phyloP scores from a whole-genome alignment of 1,140 invertebrate species.

The Zaprionus inermis region DNA sequence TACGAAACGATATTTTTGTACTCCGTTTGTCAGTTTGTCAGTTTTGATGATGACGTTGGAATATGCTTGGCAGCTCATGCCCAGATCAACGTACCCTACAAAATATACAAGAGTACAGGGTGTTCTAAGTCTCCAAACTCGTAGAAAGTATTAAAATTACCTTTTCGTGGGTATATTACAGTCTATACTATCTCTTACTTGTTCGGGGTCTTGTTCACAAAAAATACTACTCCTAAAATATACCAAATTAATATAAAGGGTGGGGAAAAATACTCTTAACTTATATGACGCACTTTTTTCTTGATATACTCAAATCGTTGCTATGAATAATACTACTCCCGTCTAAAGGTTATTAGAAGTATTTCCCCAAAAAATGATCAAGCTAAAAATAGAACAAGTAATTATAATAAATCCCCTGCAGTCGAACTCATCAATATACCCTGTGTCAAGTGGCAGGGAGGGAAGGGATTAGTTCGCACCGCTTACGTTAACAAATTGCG shows the following conservation, averaged over 20 bases:
- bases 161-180: too few species aligned
- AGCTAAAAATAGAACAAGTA: constrained; percentile 67
- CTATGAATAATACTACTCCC: too few species aligned
- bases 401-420: constrained; percentile 69
- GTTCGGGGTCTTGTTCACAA: too few species aligned
- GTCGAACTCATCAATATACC: constrained; percentile 64
- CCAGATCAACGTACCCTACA: constrained; percentile 30
- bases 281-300: too few species aligned
- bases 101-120: background rate
- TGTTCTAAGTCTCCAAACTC: background rate
- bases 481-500: constrained; percentile 42
- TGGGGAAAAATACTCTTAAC: too few species aligned
- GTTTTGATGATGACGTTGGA: constrained; percentile 33
- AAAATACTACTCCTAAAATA: too few species aligned
- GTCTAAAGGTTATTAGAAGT: too few species aligned
- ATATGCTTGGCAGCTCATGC: constrained; percentile 14
- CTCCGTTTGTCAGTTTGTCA: constrained; percentile 28
- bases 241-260: too few species aligned
- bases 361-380: constrained; percentile 31
- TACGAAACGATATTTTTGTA: constrained; percentile 55
- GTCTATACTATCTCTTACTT: too few species aligned
- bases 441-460: constrained; percentile 2
- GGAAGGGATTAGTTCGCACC: background rate
- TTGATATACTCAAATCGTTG: too few species aligned
- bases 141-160: background rate